A percentile compares a stretch with the other conserved stretches of the same genome.
Evolutionary conservation across 2,113 vertebrate species (phyloP).

Genomic region (Oostethus manadensis): DNA sequence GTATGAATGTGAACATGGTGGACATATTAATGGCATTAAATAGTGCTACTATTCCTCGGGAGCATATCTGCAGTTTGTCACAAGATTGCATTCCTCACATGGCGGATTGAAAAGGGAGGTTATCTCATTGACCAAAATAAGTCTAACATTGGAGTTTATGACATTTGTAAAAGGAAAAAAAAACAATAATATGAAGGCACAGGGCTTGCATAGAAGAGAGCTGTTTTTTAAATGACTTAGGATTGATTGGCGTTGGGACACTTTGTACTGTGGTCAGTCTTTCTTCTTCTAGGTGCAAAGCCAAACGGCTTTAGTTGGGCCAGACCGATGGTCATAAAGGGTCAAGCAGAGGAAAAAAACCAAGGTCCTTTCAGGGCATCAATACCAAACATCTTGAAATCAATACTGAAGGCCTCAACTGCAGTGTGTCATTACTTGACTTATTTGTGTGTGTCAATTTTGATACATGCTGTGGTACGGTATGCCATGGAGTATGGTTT

Average conservation of each 20-base stretch:
- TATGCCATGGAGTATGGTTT: too few species aligned
- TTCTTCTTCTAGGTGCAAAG: slow-evolving; percentile 11
- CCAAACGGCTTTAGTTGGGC: slow-evolving; percentile 19
- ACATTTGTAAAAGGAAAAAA: neutral
- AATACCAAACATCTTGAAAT: slow-evolving; percentile 1
- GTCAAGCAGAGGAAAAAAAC: slow-evolving; percentile 5
- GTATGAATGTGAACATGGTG: slow-evolving; percentile 16
- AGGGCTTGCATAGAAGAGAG: neutral
- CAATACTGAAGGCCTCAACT: neutral
- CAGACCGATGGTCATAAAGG: slow-evolving; percentile 12
- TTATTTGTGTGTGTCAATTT: too few species aligned
- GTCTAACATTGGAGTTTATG: neutral
- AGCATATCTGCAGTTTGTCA: neutral
- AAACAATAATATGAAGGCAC: neutral
- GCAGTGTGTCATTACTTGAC: too few species aligned
- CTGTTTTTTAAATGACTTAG: neutral
- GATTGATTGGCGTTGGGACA: slow-evolving; percentile 15
- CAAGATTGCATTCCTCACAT: neutral
- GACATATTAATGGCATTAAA: neutral
- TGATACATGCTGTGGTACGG: too few species aligned
- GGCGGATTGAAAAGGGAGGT: neutral
- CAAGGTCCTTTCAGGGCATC: neutral
- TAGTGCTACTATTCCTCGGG: neutral
- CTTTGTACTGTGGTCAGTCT: slow-evolving; percentile 29
- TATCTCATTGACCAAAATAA: neutral